phyloP scores from a whole-genome alignment of 2,113 vertebrate species.

The Lampris incognitus region DNA sequence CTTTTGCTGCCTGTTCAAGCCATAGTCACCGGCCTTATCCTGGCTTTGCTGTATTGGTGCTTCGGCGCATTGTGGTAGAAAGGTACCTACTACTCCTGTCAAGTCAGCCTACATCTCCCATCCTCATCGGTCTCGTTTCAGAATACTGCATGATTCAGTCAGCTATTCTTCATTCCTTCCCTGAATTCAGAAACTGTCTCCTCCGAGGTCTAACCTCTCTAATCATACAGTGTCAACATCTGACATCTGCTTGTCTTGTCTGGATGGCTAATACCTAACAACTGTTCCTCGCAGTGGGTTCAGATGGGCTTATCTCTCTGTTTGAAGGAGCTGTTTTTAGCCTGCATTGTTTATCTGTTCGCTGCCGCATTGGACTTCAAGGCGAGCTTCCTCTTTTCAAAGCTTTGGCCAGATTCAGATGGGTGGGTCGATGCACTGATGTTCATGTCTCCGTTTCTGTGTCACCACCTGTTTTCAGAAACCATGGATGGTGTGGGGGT shows the following conservation, averaged over 20 bases:
- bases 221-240: constrained; percentile 72
- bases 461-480: constrained; percentile 85
- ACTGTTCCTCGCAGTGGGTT: constrained; percentile 39
- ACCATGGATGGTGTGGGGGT: constrained; percentile 93
- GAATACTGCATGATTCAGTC: constrained; percentile 85
- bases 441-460: constrained; percentile 54
- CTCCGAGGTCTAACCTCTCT: constrained; percentile 62
- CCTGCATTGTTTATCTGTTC: constrained; percentile 27
- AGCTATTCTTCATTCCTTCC: constrained; percentile 46
- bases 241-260: constrained; percentile 87
- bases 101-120: constrained; percentile 77
- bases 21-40: constrained; percentile 98
- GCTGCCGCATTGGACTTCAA: constrained; percentile 39
- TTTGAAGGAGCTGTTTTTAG: constrained; percentile 45
- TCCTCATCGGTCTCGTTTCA: constrained; percentile 83
- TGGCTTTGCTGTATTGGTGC: constrained; percentile 99
- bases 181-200: constrained; percentile 16
- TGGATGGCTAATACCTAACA: constrained; percentile 75
- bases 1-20: constrained; percentile 99
- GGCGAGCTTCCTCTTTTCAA: constrained; percentile 55
- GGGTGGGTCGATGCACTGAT: constrained; percentile 6
- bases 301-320: constrained; percentile 48
- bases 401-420: constrained; percentile 35
- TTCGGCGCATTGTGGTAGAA: constrained; percentile 99
- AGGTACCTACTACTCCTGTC: constrained; percentile 95